Base-by-base conservation (phyloP, 2,797 vertebrate species). In the Sarcoramphus papa region DNA sequence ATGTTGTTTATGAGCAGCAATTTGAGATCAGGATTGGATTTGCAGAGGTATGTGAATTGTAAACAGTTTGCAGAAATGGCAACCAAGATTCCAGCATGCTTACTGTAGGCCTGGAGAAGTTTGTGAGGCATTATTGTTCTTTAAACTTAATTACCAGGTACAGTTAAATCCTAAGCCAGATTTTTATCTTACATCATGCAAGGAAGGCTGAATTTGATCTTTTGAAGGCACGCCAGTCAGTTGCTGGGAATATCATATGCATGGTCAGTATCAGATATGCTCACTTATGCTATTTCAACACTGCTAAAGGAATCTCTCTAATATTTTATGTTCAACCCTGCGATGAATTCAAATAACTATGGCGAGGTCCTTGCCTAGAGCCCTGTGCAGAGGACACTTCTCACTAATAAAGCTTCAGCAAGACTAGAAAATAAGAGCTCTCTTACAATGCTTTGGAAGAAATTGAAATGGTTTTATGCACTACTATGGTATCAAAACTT, bases 41-140 rank as follows among this genome's bases (percentile, higher is more conserved):
- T 97, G 69, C 60, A 90, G 88, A 96, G 91, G 90, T 95, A 97
- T 95, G 90, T 77, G 84, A 85, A 90, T 87, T 94, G 95, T 96
- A 97, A 97, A 97, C 96, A 95, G 90, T 97, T 97, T 96, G 88
- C 74, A 97, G 96, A 97, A 97, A 97, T 94, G 94, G 79, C 92
- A 96, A 95, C 90, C 67, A 37, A 90, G 95, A 95, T 96, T 91
- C 95, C 87, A 93, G 76, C 59, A 62, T 93, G 89, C 87, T 96
- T 92, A 59, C 65, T 87, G 81, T 93, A 82, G 88, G 80, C 67
- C 67, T 63, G 40, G 60, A 70, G 84, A 88, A 48, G 84, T 93
- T 96, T 88, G 78, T 65, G 67, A 91, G 70, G 59, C 91, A 73
- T 97, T 96, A 95, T 97, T 97, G 96, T 97, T 95, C 94, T 96